phyloP scores from a whole-genome alignment of 2,113 vertebrate genomes.

The Cyanoderma ruficeps region DNA sequence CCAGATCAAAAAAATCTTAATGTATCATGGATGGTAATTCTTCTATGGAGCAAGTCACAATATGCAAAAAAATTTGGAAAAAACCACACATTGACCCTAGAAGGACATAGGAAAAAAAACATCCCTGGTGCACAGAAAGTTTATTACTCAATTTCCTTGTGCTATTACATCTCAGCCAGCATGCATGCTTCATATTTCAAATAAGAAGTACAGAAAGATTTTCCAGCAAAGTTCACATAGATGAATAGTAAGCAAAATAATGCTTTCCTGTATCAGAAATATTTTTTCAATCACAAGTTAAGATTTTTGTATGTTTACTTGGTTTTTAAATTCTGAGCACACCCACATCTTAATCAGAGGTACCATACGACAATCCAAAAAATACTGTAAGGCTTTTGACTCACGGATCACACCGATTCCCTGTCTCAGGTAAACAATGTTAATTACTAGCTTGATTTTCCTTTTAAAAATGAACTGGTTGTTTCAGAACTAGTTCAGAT shows the following conservation, averaged over 20 bases:
- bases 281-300: not conserved
- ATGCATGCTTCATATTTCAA: not conserved
- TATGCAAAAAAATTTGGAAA: not conserved
- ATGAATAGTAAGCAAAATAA: not conserved
- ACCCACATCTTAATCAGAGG: not conserved
- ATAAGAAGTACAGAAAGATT: not conserved
- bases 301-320: not conserved
- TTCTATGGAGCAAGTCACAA: not conserved
- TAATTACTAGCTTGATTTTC: not conserved
- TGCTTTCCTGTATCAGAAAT: not conserved
- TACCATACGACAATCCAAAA: not conserved
- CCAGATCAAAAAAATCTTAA: not conserved
- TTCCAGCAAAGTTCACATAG: not conserved
- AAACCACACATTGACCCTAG: not conserved
- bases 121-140: not conserved
- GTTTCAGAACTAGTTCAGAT: not conserved
- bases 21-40: not conserved
- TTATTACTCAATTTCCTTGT: not conserved
- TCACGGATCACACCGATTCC: not conserved
- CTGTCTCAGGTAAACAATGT: not conserved
- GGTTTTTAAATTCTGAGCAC: not conserved
- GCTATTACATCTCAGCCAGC: not conserved
- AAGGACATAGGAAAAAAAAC: not conserved
- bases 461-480: not conserved
- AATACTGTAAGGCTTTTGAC: not conserved